Evolutionary conservation across 2,797 vertebrate species (phyloP).

Genomic region (Pelobates cultripes): DNA sequence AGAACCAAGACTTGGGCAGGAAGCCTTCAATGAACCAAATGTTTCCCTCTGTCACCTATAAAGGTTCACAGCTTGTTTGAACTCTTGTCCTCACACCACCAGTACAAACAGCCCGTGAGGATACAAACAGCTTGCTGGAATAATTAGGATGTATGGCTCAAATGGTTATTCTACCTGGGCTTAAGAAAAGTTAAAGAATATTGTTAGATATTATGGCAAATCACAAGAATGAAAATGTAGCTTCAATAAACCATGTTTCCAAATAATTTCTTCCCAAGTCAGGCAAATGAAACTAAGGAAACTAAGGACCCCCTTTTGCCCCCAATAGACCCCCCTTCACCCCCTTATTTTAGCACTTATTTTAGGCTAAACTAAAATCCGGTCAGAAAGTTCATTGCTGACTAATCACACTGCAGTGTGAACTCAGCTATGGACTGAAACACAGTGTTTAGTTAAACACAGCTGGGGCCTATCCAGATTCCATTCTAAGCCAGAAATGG

Average conservation of each 20-base stretch:
- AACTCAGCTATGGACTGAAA: constrained; percentile 74
- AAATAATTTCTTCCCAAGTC: constrained; percentile 4
- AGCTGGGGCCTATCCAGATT: constrained; percentile 73
- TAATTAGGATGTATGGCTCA: too few relatives aligned
- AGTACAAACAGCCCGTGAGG: not conserved
- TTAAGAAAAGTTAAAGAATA: too few relatives aligned
- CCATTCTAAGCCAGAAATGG: constrained; percentile 33
- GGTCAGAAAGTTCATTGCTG: constrained; percentile 84
- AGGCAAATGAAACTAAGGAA: constrained; percentile 20
- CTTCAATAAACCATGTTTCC: not conserved
- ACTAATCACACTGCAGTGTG: constrained; percentile 78
- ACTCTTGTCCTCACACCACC: constrained; percentile 47
- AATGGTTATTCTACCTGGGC: too few relatives aligned
- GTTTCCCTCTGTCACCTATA: constrained; percentile 66
- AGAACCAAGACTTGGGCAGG: constrained; percentile 68
- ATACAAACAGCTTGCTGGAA: not conserved
- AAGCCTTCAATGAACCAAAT: constrained; percentile 72
- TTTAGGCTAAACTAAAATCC: constrained; percentile 79
- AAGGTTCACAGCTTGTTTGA: constrained; percentile 75
- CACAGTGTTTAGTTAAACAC: constrained; percentile 73
- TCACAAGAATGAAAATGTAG: not conserved
- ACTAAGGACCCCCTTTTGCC: too few relatives aligned
- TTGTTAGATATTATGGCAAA: not conserved
- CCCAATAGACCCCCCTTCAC: constrained; percentile 38
- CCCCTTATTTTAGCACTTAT: constrained; percentile 72